Conservation (phyloP, 2,888 invertebrate species). For the Bimastos eiseni region DNA sequence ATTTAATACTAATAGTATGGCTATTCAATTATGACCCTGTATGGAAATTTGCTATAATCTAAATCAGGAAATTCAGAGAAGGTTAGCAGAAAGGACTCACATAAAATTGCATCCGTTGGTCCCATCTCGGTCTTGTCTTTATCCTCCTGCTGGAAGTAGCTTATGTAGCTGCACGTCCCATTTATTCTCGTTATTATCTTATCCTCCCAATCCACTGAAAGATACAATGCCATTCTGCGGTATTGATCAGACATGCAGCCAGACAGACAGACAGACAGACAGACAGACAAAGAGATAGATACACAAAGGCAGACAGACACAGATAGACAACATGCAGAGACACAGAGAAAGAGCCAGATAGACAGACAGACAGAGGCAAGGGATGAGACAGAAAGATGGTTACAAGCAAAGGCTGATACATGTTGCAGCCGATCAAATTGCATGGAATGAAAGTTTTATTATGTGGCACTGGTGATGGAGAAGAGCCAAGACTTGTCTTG, state of each 20-base stretch:
- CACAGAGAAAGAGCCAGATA: neutral
- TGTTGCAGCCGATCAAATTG: neutral
- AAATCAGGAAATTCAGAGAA: no score
- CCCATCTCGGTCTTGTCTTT: conserved; percentile 52
- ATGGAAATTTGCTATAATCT: no score
- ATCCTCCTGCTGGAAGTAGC: conserved; percentile 52
- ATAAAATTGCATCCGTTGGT: conserved; percentile 56
- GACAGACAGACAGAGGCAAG: neutral
- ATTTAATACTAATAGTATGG: no score
- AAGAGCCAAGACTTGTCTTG: neutral
- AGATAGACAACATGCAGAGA: neutral
- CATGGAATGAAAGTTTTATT: neutral
- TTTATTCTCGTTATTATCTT: neutral
- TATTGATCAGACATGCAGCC: neutral
- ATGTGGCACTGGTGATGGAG: neutral
- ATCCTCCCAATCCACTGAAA: neutral
- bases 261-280: neutral
- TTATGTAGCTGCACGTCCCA: conserved; percentile 52
- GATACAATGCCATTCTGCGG: neutral
- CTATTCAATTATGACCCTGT: no score
- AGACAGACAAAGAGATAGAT: neutral
- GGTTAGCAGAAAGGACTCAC: conserved; percentile 47
- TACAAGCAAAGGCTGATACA: neutral
- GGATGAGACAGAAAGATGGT: neutral
- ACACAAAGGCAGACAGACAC: neutral